Evolutionary conservation across 2,888 invertebrate species (phyloP).

Genomic region (Drepanosiphum platanoidis): DNA sequence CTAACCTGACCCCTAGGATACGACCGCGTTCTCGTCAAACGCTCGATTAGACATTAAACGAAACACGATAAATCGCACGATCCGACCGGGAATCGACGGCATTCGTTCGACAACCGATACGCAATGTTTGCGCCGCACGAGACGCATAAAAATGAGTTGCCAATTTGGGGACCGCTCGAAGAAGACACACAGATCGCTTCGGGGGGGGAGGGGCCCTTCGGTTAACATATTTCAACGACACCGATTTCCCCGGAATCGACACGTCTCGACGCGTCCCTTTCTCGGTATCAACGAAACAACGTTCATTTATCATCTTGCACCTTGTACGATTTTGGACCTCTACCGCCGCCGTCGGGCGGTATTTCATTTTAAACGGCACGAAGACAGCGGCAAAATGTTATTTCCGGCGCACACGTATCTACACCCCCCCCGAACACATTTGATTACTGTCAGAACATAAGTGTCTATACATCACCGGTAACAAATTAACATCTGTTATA

Average conservation of each 20-base stretch:
- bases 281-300: neutral
- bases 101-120: neutral
- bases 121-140: neutral
- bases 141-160: neutral
- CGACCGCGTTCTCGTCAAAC: too few relatives aligned
- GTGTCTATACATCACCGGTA: neutral
- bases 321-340: neutral
- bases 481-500: neutral
- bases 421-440: neutral
- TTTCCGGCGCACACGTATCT: neutral
- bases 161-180: neutral
- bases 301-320: neutral
- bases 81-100: neutral
- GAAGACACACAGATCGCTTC: neutral
- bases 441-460: slow-evolving; percentile 10
- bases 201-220: too few relatives aligned
- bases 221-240: neutral
- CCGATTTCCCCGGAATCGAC: neutral
- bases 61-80: neutral
- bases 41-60: too few relatives aligned
- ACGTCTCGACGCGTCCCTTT: neutral
- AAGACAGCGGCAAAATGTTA: slow-evolving; percentile 6
- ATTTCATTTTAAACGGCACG: slow-evolving; percentile 7
- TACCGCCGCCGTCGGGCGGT: neutral
- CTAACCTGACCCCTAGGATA: too few relatives aligned